A percentile compares a stretch with the other conserved stretches of the same genome.
Conservation (phyloP, 2,113 vertebrate species). For the Gambusia holbrooki region DNA sequence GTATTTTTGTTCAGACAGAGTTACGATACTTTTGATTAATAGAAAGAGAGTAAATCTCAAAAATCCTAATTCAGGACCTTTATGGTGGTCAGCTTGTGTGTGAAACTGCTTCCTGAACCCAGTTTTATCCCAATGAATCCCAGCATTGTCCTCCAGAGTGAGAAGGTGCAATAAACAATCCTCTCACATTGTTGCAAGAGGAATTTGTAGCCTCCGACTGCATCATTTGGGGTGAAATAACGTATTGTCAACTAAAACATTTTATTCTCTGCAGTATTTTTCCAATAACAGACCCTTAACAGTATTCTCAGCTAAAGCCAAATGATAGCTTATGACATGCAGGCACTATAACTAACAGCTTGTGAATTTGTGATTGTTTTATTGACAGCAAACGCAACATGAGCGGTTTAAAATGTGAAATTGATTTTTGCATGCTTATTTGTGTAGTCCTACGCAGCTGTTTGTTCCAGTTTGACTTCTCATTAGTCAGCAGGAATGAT, state of each 20-base stretch:
- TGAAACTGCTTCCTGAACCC: constrained; percentile 3
- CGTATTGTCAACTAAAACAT: constrained; percentile 5
- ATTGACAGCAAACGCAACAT: neutral
- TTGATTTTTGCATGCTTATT: neutral
- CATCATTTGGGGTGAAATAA: constrained; percentile 2
- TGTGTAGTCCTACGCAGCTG: neutral
- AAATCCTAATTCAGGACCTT: neutral
- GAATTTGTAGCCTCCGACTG: neutral
- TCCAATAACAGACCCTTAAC: neutral
- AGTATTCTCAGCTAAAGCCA: neutral
- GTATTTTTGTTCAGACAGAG: neutral
- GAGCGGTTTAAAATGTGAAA: neutral
- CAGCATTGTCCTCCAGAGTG: neutral
- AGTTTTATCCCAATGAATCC: constrained; percentile 1
- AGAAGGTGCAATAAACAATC: neutral
- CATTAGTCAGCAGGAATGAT: neutral
- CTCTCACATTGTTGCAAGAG: constrained; percentile 4
- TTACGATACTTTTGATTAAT: neutral
- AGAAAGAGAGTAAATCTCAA: neutral
- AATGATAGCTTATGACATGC: neutral
- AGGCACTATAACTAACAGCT: neutral
- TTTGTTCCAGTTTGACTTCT: neutral
- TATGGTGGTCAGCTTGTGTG: neutral
- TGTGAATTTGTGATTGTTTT: neutral
- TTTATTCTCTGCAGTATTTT: neutral